A percentile compares a stretch with the other conserved stretches of the same genome.
Evolutionary conservation across 2,797 vertebrate genomes (phyloP).

Genomic region (Propithecus deckenii): DNA sequence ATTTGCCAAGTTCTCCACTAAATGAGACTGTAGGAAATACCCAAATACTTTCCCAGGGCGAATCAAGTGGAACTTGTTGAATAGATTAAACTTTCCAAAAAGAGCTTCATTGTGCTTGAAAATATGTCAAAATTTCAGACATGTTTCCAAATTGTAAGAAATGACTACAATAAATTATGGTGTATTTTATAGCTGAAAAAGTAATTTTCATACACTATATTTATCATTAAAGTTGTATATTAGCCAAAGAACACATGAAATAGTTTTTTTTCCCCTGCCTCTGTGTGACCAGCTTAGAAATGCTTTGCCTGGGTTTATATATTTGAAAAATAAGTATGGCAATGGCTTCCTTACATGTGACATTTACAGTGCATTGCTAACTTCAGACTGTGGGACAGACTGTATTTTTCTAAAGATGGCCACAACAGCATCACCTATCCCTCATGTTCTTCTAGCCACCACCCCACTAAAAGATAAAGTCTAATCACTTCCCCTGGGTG

Average conservation of each 20-base stretch:
- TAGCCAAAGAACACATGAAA: neutral
- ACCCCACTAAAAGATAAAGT: too few species aligned
- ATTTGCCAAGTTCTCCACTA: neutral
- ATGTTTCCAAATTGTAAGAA: neutral
- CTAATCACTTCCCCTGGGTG: neutral
- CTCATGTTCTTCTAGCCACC: neutral
- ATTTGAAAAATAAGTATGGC: neutral
- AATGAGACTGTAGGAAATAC: neutral
- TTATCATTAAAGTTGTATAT: neutral
- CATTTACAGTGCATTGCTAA: neutral
- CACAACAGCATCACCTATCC: neutral
- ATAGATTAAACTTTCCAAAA: neutral
- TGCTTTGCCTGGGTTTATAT: neutral
- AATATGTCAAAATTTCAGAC: neutral
- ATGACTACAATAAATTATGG: neutral
- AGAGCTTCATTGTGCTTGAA: neutral
- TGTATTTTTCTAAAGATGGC: neutral
- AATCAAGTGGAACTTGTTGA: neutral
- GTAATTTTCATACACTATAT: neutral
- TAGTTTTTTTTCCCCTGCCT: neutral
- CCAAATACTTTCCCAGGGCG: neutral
- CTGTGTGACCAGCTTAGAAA: neutral
- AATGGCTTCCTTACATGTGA: neutral
- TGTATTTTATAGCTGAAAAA: neutral
- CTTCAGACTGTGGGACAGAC: neutral